Evolutionary conservation across 2,888 invertebrate genomes (phyloP).

Genomic region (Subacronicta megacephala): DNA sequence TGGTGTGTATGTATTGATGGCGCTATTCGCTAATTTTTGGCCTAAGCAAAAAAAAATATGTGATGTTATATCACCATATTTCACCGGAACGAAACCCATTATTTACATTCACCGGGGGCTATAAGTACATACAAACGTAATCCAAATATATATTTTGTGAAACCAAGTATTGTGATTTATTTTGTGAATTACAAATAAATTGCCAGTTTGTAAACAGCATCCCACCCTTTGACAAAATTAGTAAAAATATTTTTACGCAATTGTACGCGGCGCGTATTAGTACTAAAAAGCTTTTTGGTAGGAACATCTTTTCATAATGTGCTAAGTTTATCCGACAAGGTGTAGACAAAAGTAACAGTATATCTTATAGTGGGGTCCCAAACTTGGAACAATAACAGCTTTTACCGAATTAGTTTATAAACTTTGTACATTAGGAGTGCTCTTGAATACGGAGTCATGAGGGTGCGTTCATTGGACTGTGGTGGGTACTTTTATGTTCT

Average conservation of each 20-base stretch:
- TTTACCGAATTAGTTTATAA: constrained; percentile 20
- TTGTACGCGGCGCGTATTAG: too few species aligned
- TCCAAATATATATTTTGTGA: not conserved
- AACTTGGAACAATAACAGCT: constrained; percentile 29
- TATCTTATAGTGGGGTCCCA: constrained; percentile 17
- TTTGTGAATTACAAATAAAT: not conserved
- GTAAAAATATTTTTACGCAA: too few species aligned
- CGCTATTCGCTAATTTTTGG: too few species aligned
- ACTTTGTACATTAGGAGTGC: constrained; percentile 22
- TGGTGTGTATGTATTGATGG: too few species aligned
- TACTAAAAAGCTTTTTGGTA: not conserved
- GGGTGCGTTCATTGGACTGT: not conserved
- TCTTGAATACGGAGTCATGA: constrained; percentile 9
- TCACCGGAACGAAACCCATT: not conserved
- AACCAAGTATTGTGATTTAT: not conserved
- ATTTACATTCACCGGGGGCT: not conserved
- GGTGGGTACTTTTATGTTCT: not conserved
- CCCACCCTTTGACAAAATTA: too few species aligned
- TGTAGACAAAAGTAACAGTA: constrained; percentile 18
- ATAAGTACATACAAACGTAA: not conserved
- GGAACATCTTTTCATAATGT: constrained; percentile 9
- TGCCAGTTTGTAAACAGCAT: not conserved
- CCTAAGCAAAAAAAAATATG: too few species aligned
- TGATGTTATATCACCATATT: not conserved
- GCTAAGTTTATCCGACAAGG: constrained; percentile 6